phyloP scores from a whole-genome alignment of 2,113 vertebrate species.

The Lophotis ruficrista region DNA sequence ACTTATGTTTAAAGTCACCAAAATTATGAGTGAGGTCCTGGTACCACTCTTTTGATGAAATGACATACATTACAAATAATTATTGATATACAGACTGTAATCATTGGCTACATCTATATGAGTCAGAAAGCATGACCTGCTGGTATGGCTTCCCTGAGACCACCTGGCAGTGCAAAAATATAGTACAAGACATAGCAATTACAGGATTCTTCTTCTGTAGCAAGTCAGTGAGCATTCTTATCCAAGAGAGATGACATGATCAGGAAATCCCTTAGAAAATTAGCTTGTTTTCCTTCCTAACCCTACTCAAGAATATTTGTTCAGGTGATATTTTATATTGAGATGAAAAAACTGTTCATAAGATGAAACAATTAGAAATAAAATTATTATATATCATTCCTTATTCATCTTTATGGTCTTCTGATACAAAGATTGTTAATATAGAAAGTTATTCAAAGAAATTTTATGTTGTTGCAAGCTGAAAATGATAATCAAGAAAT shows the following conservation, averaged over 20 bases:
- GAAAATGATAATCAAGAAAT: background rate
- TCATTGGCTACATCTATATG: background rate
- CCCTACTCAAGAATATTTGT: accelerated
- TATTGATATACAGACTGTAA: background rate
- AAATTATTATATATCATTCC: background rate
- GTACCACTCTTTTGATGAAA: background rate
- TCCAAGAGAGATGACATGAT: background rate
- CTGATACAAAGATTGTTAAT: background rate
- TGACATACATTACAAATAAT: background rate
- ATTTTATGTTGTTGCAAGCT: background rate
- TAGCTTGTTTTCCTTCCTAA: background rate
- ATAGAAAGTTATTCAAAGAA: background rate
- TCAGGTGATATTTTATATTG: background rate
- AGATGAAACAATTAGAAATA: background rate
- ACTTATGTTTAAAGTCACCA: background rate
- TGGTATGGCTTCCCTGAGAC: background rate
- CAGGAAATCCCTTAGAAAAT: background rate
- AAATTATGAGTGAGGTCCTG: background rate
- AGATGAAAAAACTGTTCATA: background rate
- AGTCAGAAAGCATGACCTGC: background rate
- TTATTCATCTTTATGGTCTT: background rate
- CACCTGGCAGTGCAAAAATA: background rate
- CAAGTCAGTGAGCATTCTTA: background rate
- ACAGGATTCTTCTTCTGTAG: background rate
- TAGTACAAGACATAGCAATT: background rate